Percentiles rank a stretch among this genome's conserved stretches.
Conservation (phyloP, 2,113 vertebrate genomes). For the Maylandia zebra region DNA sequence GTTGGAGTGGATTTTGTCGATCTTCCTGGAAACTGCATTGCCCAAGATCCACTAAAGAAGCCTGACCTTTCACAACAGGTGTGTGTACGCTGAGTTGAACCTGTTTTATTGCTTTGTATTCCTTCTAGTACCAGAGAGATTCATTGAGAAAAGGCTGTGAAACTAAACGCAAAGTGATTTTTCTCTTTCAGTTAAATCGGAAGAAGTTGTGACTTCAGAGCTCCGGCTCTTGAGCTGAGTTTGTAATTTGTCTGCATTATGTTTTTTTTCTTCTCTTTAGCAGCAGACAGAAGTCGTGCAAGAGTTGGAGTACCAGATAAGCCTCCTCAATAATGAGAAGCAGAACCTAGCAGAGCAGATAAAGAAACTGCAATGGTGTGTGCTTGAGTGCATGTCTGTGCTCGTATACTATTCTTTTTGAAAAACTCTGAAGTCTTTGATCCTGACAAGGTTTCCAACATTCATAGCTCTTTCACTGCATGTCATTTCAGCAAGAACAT, state of each 20-base stretch:
- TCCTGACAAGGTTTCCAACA: neutral
- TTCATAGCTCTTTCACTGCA: neutral
- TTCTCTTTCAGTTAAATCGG: neutral
- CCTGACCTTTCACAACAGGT: constrained; percentile 61
- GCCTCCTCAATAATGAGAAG: constrained; percentile 87
- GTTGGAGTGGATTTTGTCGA: constrained; percentile 82
- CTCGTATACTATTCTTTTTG: neutral
- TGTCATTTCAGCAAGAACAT: neutral
- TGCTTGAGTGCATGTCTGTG: neutral
- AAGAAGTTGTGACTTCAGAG: neutral
- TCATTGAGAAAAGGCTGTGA: neutral
- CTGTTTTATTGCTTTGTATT: neutral
- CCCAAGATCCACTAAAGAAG: constrained; percentile 49
- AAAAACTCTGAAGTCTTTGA: neutral
- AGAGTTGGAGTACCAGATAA: constrained; percentile 94
- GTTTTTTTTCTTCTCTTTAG: constrained; percentile 31
- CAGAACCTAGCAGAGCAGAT: constrained; percentile 90
- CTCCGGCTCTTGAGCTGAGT: neutral
- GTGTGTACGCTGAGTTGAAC: neutral
- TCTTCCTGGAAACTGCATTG: constrained; percentile 66
- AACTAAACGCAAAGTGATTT: neutral
- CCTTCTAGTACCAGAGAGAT: neutral
- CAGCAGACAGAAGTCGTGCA: constrained; percentile 85
- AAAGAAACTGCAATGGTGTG: constrained; percentile 88
- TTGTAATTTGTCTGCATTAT: neutral